Conservation (phyloP, 2,113 vertebrate genomes). For the Labeo catla region DNA sequence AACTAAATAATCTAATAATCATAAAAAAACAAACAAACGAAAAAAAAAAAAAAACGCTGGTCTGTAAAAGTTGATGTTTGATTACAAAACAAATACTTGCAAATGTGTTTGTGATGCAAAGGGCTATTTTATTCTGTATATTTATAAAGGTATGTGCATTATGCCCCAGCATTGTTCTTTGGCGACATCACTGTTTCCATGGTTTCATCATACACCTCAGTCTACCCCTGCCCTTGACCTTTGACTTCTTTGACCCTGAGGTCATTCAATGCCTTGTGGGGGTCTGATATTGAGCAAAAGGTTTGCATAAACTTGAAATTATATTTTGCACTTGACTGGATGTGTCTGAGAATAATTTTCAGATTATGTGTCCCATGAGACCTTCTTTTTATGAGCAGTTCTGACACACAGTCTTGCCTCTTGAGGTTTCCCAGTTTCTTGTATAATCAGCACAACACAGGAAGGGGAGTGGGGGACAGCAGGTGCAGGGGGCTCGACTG, state of each 20-base stretch:
- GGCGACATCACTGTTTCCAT: neutral
- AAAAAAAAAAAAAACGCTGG: neutral
- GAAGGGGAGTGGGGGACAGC: slow-evolving; percentile 1
- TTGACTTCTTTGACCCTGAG: neutral
- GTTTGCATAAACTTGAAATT: neutral
- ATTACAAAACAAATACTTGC: neutral
- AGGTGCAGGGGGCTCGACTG: slow-evolving; percentile 29
- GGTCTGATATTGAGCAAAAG: neutral
- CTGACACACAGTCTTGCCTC: neutral
- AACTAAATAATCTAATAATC: neutral
- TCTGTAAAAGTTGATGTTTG: neutral
- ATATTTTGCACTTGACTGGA: neutral
- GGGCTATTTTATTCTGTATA: neutral
- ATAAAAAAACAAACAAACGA: too few relatives aligned
- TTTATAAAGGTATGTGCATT: neutral
- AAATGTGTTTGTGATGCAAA: neutral
- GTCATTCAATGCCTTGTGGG: neutral
- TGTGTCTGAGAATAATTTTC: neutral
- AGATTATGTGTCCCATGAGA: slow-evolving; percentile 8
- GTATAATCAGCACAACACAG: neutral
- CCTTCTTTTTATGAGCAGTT: neutral
- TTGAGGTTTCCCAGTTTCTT: slow-evolving; percentile 6
- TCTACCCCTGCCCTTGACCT: neutral
- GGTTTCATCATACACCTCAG: neutral
- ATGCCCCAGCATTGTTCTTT: neutral